phyloP scores from a whole-genome alignment of 2,113 vertebrate genomes.

The Ailuropoda melanoleuca region DNA sequence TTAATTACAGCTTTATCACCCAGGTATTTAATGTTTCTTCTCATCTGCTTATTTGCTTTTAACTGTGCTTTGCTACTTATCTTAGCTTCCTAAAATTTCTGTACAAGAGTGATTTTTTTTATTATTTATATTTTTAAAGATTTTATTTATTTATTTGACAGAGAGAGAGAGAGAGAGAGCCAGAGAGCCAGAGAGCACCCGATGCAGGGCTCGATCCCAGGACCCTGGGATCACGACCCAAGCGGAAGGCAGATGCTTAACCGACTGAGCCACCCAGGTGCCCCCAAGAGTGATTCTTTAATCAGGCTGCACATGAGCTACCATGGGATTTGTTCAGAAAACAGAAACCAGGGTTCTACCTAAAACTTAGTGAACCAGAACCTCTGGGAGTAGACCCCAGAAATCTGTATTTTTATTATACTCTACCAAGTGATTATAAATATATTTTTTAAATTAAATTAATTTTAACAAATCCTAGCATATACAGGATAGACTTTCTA shows the following conservation, averaged over 20 bases:
- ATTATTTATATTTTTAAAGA: neutral
- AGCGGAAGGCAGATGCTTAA: neutral
- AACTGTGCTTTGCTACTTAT: neutral
- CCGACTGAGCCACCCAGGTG: neutral
- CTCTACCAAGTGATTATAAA: neutral
- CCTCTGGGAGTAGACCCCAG: neutral
- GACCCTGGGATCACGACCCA: neutral
- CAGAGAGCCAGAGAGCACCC: neutral
- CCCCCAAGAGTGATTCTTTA: neutral
- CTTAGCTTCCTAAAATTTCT: neutral
- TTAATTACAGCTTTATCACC: conserved; percentile 18
- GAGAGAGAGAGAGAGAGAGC: neutral
- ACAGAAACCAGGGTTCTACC: neutral
- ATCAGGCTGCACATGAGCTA: neutral
- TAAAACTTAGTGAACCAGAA: neutral
- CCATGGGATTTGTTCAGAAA: neutral
- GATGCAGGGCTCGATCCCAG: neutral
- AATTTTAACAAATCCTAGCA: conserved; percentile 19
- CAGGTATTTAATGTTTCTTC: conserved; percentile 27
- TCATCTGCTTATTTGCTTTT: neutral
- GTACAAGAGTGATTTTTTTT: neutral
- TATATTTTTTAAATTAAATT: conserved; percentile 16
- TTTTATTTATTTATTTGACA: neutral
- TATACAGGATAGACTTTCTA: neutral
- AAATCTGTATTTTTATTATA: neutral